Base-by-base conservation (phyloP, 23 tunicate genomes). In the Styela clava region DNA sequence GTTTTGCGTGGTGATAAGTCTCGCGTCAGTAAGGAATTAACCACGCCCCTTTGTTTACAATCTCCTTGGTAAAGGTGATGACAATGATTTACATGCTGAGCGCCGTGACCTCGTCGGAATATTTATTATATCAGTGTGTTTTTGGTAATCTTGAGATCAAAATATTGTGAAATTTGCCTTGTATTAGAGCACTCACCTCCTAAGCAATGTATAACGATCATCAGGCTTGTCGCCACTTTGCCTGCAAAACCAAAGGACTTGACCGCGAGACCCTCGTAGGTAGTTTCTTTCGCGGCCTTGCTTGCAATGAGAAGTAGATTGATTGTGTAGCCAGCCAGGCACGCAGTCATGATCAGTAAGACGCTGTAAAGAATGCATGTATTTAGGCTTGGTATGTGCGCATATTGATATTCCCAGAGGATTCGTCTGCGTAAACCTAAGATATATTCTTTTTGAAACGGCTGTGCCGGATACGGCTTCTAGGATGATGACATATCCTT, bases 181-280 rank as follows among this genome's bases (percentile, higher is more conserved):
- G n/a, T n/a, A n/a, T n/a, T n/a, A n/a, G n/a, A n/a, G n/a, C 7
- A 35, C 81, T 64, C 35, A 92, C 97, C 97, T 83, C 97, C 97
- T 27, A 92, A 28, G 62, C 97, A 92, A 37, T 92, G 97, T 18
- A 92, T 62, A n/a, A 87, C 78, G 24, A 92, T 92, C 84, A 92
- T 83, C 2, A 80, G 16, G 2, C 86, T 74, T 9, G 92, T 87
- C 25, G 83, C 34, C 3, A 92, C 36, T 74, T 87, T 87, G 37
- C 91, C 97, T 36, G 62, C 52, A 16, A 78, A 22, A 2, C 97
- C 97, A 74, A 86, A 92, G 19, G 88, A 64, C 33, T 34, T 62
- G 36, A 69, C 56, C 5, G 91, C 91, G 63, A 92, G 52, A 20
- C 89, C 91, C 68, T 92, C 97, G 37, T 83, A 92, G 22, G 97